Evolutionary conservation across 2,113 vertebrate species (phyloP).

Genomic region (Acrocephalus arundinaceus): DNA sequence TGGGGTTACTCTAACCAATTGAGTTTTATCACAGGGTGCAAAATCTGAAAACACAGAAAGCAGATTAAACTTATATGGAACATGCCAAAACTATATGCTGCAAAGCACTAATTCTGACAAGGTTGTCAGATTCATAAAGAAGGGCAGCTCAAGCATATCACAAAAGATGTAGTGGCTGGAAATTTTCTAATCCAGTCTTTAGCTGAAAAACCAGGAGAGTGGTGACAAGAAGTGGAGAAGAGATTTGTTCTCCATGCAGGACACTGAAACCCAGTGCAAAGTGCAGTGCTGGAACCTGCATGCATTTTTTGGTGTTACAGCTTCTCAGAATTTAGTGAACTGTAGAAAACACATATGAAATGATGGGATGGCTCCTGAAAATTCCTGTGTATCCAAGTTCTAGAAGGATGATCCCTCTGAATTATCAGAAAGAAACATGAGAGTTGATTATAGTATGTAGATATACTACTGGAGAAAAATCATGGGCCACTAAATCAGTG

Average conservation of each 20-base stretch:
- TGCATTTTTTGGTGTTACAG: neutral
- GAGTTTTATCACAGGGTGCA: neutral
- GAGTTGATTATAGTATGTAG: neutral
- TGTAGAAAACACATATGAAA: neutral
- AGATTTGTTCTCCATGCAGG: neutral
- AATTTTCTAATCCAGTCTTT: neutral
- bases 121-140: neutral
- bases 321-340: neutral
- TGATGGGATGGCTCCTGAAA: neutral
- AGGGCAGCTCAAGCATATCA: neutral
- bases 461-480: neutral
- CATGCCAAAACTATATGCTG: neutral
- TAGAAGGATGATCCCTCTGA: neutral
- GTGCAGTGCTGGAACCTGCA: neutral
- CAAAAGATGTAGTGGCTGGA: neutral
- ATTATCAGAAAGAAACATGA: neutral
- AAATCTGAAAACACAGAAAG: neutral
- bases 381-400: neutral
- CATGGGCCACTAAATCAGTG: neutral
- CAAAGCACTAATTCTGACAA: neutral
- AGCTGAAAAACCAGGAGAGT: neutral
- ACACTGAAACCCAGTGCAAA: neutral
- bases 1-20: neutral
- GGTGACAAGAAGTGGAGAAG: neutral
- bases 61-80: neutral